These are phyloP conservation scores for Acipenser ruthenus DNA, from an alignment of 2,797 vertebrate species.

Conservation along the genomic window DNA sequence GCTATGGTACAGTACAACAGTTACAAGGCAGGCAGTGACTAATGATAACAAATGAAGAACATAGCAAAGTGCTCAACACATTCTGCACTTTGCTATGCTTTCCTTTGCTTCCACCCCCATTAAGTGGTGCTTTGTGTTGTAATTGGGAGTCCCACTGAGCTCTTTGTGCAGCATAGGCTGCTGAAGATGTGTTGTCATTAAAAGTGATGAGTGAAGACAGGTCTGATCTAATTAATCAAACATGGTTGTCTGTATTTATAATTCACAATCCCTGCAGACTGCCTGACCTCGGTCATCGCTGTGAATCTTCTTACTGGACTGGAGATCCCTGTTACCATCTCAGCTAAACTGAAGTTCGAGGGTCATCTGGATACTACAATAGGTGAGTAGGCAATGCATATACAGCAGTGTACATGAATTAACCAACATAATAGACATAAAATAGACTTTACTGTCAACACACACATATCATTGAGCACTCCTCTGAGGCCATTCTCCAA, in stretches of 20 bases:
- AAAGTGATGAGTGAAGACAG: slow-evolving; percentile 33
- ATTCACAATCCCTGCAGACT: slow-evolving; percentile 58
- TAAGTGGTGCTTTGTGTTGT: slow-evolving; percentile 18
- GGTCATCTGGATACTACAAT: slow-evolving; percentile 77
- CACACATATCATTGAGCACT: too few relatives aligned
- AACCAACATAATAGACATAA: too few relatives aligned
- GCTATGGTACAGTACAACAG: too few relatives aligned
- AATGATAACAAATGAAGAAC: too few relatives aligned
- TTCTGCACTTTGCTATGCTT: too few relatives aligned
- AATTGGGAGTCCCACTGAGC: slow-evolving; percentile 38
- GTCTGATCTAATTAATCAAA: slow-evolving; percentile 17
- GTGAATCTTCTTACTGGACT: slow-evolving; percentile 72
- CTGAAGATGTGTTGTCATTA: slow-evolving; percentile 30
- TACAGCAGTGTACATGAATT: too few relatives aligned
- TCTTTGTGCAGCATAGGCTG: slow-evolving; percentile 6
- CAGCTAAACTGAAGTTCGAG: slow-evolving; percentile 60
- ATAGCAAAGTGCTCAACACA: too few relatives aligned
- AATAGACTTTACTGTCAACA: too few relatives aligned
- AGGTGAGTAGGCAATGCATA: slow-evolving; percentile 55
- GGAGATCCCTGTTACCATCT: slow-evolving; percentile 79
- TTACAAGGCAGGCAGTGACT: too few relatives aligned
- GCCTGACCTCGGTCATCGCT: slow-evolving; percentile 73
- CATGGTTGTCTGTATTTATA: slow-evolving; percentile 28
- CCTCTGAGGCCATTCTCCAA: too few relatives aligned
- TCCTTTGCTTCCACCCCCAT: too few relatives aligned